Percentiles rank a stretch among this genome's conserved stretches.
Conservation (phyloP, 2,888 invertebrate species). For the Apotomis betuletana region DNA sequence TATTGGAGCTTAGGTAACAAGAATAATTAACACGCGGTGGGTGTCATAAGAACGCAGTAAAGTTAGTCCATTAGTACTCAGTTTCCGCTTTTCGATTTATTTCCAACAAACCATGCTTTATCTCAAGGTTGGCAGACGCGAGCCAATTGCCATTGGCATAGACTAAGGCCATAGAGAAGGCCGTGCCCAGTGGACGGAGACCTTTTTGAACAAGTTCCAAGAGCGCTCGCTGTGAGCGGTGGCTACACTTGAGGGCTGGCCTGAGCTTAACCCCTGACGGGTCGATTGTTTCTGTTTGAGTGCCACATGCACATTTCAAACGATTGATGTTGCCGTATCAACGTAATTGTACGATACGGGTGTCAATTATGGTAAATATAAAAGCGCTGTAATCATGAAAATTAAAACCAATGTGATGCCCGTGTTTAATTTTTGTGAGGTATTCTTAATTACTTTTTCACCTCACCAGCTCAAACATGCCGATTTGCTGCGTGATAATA, state of each 20-base stretch:
- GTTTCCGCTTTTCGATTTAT: not conserved
- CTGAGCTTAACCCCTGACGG: constrained; percentile 20
- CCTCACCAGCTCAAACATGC: no score
- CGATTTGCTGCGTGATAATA: no score
- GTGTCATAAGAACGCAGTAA: no score
- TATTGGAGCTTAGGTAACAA: not conserved
- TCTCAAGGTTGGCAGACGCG: constrained; percentile 20
- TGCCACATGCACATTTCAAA: constrained; percentile 15
- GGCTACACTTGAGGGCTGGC: constrained; percentile 35
- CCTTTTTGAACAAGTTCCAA: constrained; percentile 58
- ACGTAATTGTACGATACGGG: not conserved
- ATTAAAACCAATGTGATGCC: not conserved
- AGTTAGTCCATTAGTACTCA: not conserved
- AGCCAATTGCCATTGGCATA: constrained; percentile 32
- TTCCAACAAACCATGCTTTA: constrained; percentile 3
- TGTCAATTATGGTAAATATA: not conserved
- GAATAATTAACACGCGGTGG: no score
- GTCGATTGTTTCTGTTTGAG: constrained; percentile 18
- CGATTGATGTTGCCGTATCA: not conserved
- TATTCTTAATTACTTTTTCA: no score
- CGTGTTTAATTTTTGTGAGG: no score
- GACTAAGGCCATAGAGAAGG: constrained; percentile 37
- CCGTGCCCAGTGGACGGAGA: constrained; percentile 41
- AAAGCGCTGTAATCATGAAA: not conserved
- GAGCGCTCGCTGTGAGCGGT: constrained; percentile 44